These are phyloP conservation scores for Anguilla anguilla DNA, from an alignment of 2,797 vertebrate genomes.

Conservation along the genomic window DNA sequence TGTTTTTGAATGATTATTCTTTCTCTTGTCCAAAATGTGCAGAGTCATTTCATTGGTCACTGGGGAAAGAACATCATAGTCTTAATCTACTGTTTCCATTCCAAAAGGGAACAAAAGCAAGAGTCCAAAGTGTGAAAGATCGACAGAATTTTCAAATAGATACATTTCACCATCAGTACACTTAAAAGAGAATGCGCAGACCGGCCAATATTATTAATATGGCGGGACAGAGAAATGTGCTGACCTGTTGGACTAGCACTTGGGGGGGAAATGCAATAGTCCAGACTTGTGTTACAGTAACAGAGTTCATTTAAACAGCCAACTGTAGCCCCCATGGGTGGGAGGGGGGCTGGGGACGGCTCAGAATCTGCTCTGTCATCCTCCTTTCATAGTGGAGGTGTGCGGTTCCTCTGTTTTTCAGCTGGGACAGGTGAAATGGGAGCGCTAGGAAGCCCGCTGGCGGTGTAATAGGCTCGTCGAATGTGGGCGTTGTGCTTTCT, in stretches of 20 bases:
- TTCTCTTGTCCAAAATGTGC: background rate
- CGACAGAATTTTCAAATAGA: background rate
- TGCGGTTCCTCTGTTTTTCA: background rate
- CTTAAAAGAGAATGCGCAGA: background rate
- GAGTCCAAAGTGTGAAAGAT: background rate
- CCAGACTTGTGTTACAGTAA: background rate
- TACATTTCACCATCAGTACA: background rate
- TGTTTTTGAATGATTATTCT: background rate
- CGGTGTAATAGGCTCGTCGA: background rate
- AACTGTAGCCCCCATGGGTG: background rate
- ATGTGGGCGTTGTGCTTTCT: background rate
- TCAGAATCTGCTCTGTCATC: slow-evolving; percentile 11
- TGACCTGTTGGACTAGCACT: slow-evolving; percentile 1
- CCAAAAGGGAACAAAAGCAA: background rate
- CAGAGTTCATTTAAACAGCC: slow-evolving; percentile 5
- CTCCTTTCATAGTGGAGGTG: background rate
- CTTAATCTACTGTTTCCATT: background rate
- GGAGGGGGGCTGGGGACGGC: no score
- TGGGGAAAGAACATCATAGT: background rate
- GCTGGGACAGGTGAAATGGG: background rate
- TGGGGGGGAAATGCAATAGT: background rate
- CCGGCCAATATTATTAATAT: background rate
- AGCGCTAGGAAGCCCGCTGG: background rate
- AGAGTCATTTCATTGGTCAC: background rate
- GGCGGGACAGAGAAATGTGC: background rate